These are phyloP conservation scores for Tokudaia tokunoshimensis DNA, from an alignment of 2,797 vertebrate species.

Conservation along the genomic window DNA sequence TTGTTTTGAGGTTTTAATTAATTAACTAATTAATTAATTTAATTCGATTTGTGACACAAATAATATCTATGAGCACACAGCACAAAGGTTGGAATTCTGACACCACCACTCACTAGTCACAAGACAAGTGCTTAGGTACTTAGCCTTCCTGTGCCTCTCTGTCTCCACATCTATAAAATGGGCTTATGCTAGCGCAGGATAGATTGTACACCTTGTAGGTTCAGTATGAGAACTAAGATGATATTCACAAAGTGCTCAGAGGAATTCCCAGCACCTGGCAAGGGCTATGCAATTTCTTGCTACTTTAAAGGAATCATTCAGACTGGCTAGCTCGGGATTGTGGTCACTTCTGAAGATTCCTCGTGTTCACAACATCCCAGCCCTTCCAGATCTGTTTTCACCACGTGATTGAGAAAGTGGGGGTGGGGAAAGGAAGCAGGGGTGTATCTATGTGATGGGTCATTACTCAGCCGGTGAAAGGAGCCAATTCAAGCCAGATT, in stretches of 20 bases:
- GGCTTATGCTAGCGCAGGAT: background rate
- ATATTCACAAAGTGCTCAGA: background rate
- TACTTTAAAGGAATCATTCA: background rate
- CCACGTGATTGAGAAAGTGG: background rate
- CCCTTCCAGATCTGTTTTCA: background rate
- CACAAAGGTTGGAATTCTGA: background rate
- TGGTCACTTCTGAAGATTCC: background rate
- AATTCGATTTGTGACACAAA: background rate
- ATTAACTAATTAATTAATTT: too few relatives aligned
- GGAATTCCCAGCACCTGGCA: background rate
- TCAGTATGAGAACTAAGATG: background rate
- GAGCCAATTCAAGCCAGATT: background rate
- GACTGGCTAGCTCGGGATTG: background rate
- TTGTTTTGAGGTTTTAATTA: background rate
- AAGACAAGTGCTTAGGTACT: background rate
- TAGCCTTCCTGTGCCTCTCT: background rate
- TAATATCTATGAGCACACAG: background rate
- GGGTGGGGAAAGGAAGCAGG: background rate
- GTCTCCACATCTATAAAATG: conserved; percentile 36
- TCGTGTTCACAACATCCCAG: background rate
- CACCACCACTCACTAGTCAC: background rate
- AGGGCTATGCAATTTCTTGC: background rate
- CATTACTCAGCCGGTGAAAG: background rate
- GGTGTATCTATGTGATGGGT: background rate
- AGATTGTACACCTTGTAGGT: background rate